Conservation (phyloP, 1,140 invertebrate genomes). For the Acromyrmex heyeri region DNA sequence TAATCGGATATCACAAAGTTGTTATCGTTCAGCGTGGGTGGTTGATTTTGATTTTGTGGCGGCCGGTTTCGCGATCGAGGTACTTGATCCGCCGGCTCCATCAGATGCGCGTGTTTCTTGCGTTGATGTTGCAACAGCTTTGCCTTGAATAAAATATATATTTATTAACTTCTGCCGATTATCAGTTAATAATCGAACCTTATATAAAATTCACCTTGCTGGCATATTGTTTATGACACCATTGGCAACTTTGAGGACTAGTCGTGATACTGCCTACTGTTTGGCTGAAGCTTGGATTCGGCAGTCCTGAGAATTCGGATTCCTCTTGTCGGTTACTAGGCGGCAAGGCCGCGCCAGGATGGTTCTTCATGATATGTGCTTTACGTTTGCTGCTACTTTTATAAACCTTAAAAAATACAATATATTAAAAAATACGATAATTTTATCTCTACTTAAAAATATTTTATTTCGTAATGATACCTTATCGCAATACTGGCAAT, state of each 20-base stretch:
- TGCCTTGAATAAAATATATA: slow-evolving; percentile 82
- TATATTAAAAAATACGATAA: background rate
- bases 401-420: slow-evolving; percentile 88
- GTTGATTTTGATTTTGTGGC: slow-evolving; percentile 81
- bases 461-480: slow-evolving; percentile 75
- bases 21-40: slow-evolving; percentile 73
- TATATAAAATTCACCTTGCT: slow-evolving; percentile 87
- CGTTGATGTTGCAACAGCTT: slow-evolving; percentile 94
- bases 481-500: slow-evolving; percentile 95
- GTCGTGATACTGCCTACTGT: slow-evolving; percentile 92
- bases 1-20: slow-evolving; percentile 80
- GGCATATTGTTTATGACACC: slow-evolving; percentile 95
- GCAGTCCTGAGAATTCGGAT: slow-evolving; percentile 85
- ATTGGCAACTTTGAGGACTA: slow-evolving; percentile 91
- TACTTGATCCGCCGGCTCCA: slow-evolving; percentile 85
- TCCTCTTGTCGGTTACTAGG: slow-evolving; percentile 88
- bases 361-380: slow-evolving; percentile 94
- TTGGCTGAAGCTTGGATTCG: slow-evolving; percentile 90
- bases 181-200: background rate
- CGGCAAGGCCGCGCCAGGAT: slow-evolving; percentile 92
- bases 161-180: background rate
- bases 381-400: slow-evolving; percentile 95
- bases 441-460: background rate
- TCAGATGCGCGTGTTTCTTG: slow-evolving; percentile 89
- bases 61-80: slow-evolving; percentile 83